Evolutionary conservation across 2,797 vertebrate species (phyloP).

Genomic region (Chelonia mydas): DNA sequence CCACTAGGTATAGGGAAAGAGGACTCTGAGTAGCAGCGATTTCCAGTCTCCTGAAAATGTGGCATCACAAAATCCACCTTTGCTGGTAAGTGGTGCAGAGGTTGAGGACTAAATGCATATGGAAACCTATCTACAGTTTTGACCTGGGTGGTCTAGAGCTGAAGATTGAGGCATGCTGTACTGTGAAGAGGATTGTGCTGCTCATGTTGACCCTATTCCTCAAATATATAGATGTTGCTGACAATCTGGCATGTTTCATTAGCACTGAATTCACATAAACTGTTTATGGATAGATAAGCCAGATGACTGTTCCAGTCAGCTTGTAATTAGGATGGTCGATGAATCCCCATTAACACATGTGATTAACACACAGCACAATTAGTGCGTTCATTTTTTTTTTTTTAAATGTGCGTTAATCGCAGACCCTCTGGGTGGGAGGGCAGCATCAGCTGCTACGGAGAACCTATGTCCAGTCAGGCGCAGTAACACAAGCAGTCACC

Average conservation of each 20-base stretch:
- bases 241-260: not conserved
- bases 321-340: no score
- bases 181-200: not conserved
- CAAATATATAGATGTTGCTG: not conserved
- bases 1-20: not conserved
- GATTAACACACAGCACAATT: no score
- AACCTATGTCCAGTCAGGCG: no score
- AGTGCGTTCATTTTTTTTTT: no score
- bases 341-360: no score
- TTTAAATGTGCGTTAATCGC: no score
- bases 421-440: no score
- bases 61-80: not conserved
- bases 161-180: not conserved
- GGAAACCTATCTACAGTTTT: not conserved
- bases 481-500: no score
- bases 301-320: not conserved
- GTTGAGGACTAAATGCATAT: not conserved
- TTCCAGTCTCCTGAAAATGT: not conserved
- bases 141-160: not conserved
- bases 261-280: not conserved
- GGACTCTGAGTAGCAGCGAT: not conserved
- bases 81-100: not conserved
- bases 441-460: no score
- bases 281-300: conserved; percentile 66
- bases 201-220: not conserved